Percentiles rank a stretch among this genome's conserved stretches.
These are phyloP conservation scores for Brotula barbata DNA, from an alignment of 2,797 vertebrate species.

Conservation along the genomic window DNA sequence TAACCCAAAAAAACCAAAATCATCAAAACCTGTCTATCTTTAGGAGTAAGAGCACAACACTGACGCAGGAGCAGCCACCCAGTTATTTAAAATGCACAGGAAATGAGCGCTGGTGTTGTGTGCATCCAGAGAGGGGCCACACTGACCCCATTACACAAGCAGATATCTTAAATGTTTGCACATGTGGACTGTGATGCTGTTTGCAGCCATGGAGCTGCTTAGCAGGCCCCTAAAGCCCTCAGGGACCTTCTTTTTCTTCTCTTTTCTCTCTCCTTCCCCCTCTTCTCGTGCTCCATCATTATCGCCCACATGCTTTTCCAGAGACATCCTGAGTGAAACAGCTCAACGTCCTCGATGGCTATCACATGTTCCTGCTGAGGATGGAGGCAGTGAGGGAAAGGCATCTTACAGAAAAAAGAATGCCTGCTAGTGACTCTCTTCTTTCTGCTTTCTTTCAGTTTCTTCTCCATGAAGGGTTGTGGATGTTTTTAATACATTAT, in stretches of 20 bases:
- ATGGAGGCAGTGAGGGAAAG: conserved; percentile 58
- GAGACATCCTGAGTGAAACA: conserved; percentile 75
- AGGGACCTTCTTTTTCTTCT: conserved; percentile 65
- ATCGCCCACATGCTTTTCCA: conserved; percentile 79
- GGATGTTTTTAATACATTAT: conserved; percentile 18
- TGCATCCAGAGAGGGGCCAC: conserved; percentile 64
- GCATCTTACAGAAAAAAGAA: conserved; percentile 56
- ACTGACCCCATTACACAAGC: conserved; percentile 74
- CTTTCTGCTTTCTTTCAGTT: conserved; percentile 35
- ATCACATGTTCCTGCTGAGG: conserved; percentile 75
- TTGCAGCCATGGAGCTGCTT: conserved; percentile 72
- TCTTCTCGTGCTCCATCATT: conserved; percentile 70
- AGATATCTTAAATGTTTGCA: conserved; percentile 81
- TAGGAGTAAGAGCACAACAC: conserved; percentile 33
- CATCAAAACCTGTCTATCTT: conserved; percentile 30
- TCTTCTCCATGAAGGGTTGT: conserved; percentile 15
- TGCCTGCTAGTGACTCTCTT: conserved; percentile 23
- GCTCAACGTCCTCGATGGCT: conserved; percentile 71
- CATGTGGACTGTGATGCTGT: conserved; percentile 77
- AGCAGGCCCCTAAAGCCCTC: conserved; percentile 72
- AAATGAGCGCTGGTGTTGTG: conserved; percentile 54
- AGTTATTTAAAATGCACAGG: conserved; percentile 56
- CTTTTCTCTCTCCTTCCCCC: conserved; percentile 37
- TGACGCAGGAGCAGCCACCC: conserved; percentile 35
- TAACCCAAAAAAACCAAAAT: neutral